Evolutionary conservation across 1,140 invertebrate genomes (phyloP), one percentile per base, ranked within the genome.

Genomic region (Fopius arisanus): DNA sequence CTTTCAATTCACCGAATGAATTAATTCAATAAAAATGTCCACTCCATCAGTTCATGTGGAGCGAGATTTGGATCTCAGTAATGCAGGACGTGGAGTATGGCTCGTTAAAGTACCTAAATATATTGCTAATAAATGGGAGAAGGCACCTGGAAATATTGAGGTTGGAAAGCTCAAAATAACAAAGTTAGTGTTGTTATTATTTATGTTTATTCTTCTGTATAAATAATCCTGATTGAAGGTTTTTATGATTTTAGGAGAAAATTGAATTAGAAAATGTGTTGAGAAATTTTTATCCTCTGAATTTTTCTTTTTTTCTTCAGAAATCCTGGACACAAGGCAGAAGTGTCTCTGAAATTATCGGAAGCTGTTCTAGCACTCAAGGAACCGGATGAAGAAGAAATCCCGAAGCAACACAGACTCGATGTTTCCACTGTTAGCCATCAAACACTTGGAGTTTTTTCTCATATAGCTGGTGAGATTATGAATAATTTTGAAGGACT

Each of bases 71-170:
- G 96, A 98, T 90, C 90, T 96, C 23, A 93, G 93, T n/a, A 96
- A 96, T 84, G 94, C 95, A 29, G 92, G 91, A 7, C 89, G 96
- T 78, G 96, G 96, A 40, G 95, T 98, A 7, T 98, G 97, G 97
- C 89, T 98, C 9, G 97, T 98, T 0, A 98, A 98, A 90, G 96
- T 97, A 23, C 97, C 97, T 2, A 98, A 98, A 89, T 98, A 98
- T 89, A 93, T 98, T 77, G 94, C 96, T 2, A 95, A 94, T 75
- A 92, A 93, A 88, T 97, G 96, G 96, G 93, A 96, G 79, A 95
- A 94, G 86, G 93, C 94, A 48, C 90, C 92, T 23, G 92, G 91
- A 31, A 91, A 92, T 79, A 90, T 92, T 74, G 93, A 95, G 87
- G 93, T 94, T 73, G 94, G 93, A n/a, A 93, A 94, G 87, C 86